These are phyloP conservation scores for Stegana nigrithorax DNA, from an alignment of 2,888 invertebrate genomes.

Conservation along the genomic window DNA sequence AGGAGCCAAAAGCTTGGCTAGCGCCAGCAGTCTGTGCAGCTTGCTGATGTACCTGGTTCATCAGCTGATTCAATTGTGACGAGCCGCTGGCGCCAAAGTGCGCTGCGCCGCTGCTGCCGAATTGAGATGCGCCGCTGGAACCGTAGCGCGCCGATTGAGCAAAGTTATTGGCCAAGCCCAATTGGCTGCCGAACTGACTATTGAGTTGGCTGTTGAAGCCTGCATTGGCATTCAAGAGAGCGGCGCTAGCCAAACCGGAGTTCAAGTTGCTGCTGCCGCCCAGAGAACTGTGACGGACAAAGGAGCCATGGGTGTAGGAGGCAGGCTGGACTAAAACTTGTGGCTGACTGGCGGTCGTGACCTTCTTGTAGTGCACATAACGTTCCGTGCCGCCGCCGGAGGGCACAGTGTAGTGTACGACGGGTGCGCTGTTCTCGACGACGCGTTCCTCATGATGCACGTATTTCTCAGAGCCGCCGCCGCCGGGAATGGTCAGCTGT, in stretches of 20 bases:
- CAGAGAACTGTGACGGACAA: conserved; percentile 9
- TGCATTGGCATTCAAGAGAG: conserved; percentile 14
- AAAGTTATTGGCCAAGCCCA: conserved; percentile 32
- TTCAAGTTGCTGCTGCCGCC: conserved; percentile 18
- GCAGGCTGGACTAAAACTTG: conserved; percentile 40
- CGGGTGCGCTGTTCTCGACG: conserved; percentile 40
- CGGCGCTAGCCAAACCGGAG: conserved; percentile 38
- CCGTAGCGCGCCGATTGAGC: conserved; percentile 29
- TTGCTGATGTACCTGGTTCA: conserved; percentile 63
- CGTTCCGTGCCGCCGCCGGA: conserved; percentile 48
- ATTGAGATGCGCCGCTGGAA: background rate
- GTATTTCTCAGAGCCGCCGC: conserved; percentile 53
- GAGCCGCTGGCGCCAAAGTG: conserved; percentile 24
- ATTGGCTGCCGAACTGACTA: no score
- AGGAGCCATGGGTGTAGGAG: conserved; percentile 28
- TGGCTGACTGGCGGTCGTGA: conserved; percentile 44
- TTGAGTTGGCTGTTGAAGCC: no score
- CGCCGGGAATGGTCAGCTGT: conserved; percentile 37
- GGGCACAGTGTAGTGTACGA: conserved; percentile 44
- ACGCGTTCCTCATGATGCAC: conserved; percentile 55
- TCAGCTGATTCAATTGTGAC: conserved; percentile 52
- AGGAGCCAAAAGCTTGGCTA: conserved; percentile 41
- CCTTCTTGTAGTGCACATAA: conserved; percentile 52
- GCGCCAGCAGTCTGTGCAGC: conserved; percentile 56
- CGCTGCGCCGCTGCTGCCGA: background rate